Conservation (phyloP, 2,113 vertebrate species). For the Pteropus alecto region DNA sequence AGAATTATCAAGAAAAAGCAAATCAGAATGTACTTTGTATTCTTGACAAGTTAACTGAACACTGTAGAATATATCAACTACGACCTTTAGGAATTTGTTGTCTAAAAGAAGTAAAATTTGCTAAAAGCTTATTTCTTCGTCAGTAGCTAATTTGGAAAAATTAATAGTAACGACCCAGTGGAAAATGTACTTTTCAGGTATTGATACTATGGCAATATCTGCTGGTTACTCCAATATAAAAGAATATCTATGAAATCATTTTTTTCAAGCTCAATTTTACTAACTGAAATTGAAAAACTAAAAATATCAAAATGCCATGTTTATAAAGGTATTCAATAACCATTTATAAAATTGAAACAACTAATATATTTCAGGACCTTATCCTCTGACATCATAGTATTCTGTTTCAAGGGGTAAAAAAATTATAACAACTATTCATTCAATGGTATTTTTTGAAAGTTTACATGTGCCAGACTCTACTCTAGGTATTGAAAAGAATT, state of each 20-base stretch:
- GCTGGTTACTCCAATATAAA: neutral
- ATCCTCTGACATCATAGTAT: neutral
- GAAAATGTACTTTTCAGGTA: neutral
- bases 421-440: neutral
- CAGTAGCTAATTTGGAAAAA: neutral
- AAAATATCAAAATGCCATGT: neutral
- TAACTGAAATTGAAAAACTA: neutral
- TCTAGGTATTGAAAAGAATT: neutral
- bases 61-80: neutral
- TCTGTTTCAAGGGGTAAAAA: neutral
- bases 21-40: neutral
- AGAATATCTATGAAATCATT: neutral
- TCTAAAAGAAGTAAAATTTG: neutral
- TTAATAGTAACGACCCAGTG: neutral
- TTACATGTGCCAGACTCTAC: neutral
- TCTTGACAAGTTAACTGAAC: slow-evolving; percentile 24
- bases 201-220: neutral
- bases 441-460: neutral
- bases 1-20: neutral
- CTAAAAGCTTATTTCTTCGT: neutral
- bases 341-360: neutral
- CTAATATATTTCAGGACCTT: neutral
- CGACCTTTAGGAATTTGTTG: neutral
- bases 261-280: neutral
- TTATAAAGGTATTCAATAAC: neutral